A percentile compares a stretch with the other conserved stretches of the same genome.
These are phyloP conservation scores for Trididemnum clinides DNA, from an alignment of 23 tunicate genomes.

Conservation along the genomic window DNA sequence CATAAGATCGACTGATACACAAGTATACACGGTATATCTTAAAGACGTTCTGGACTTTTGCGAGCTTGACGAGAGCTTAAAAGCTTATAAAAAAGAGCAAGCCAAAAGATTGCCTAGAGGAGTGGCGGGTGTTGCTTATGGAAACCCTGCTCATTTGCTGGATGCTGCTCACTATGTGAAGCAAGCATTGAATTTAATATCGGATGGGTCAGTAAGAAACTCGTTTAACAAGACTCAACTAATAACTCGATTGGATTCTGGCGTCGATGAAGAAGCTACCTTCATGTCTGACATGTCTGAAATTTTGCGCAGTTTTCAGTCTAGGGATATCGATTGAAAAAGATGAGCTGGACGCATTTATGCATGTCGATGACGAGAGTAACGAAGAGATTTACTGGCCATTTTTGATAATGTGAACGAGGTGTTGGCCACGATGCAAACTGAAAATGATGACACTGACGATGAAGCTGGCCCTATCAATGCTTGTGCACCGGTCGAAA, in stretches of 20 bases:
- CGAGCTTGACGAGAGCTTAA: conserved; percentile 18
- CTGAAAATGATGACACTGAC: not conserved
- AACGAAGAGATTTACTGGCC: conserved; percentile 29
- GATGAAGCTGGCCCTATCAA: conserved; percentile 1
- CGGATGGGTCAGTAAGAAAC: conserved; percentile 26
- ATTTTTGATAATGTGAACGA: conserved; percentile 5
- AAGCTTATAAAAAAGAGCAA: conserved; percentile 2
- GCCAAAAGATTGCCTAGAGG: conserved; percentile 29
- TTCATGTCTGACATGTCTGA: conserved; percentile 30
- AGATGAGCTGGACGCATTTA: conserved; percentile 10
- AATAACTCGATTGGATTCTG: conserved; percentile 27
- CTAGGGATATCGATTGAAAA: conserved; percentile 27
- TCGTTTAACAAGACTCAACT: conserved; percentile 35
- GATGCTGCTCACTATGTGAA: conserved; percentile 47
- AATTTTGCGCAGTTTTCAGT: conserved; percentile 18
- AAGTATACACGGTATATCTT: not conserved
- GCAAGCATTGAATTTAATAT: conserved; percentile 36
- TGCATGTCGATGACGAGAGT: conserved; percentile 34
- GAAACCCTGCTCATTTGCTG: conserved; percentile 45
- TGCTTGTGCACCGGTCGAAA: not conserved
- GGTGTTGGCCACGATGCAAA: not conserved
- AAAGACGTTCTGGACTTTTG: conserved; percentile 29
- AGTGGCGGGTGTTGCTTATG: conserved; percentile 31
- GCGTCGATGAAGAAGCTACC: conserved; percentile 30
- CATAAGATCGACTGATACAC: too few relatives aligned